Conservation (phyloP, 1,140 invertebrate genomes). For the Atopsyche davidsoni region DNA sequence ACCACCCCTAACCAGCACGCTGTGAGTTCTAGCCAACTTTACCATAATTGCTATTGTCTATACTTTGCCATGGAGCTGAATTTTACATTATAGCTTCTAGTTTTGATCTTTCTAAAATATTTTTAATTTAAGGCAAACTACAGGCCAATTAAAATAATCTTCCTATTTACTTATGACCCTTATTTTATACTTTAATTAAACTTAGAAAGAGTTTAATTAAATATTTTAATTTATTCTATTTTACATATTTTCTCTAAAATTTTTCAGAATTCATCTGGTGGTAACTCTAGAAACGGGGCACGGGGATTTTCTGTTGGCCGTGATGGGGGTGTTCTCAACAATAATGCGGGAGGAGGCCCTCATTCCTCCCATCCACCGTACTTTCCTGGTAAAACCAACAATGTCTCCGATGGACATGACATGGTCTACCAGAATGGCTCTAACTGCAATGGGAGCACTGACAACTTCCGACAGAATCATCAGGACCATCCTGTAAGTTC, state of each 20-base stretch:
- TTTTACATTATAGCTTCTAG: too few relatives aligned
- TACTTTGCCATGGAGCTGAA: too few relatives aligned
- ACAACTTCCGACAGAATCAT: too few relatives aligned
- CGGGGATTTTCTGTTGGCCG: slow-evolving; percentile 6
- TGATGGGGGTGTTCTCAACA: slow-evolving; percentile 4
- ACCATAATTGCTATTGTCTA: slow-evolving; percentile 42
- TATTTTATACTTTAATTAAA: too few relatives aligned
- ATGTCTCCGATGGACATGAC: slow-evolving; percentile 17
- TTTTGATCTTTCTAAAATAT: too few relatives aligned
- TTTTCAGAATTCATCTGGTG: slow-evolving; percentile 10
- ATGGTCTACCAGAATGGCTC: slow-evolving; percentile 16
- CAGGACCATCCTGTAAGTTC: too few relatives aligned
- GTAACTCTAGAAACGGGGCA: slow-evolving; percentile 5
- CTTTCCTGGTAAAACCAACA: slow-evolving; percentile 18
- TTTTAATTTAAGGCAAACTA: too few relatives aligned
- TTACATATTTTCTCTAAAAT: too few relatives aligned
- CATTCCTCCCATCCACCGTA: slow-evolving; percentile 4
- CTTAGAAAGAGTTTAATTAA: too few relatives aligned
- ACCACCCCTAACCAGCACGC: slow-evolving; percentile 47
- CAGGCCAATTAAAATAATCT: too few relatives aligned
- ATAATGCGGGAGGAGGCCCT: slow-evolving; percentile 13
- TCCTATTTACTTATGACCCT: too few relatives aligned
- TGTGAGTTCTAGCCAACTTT: slow-evolving; percentile 39
- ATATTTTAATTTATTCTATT: too few relatives aligned
- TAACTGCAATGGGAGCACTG: background rate